phyloP scores from a whole-genome alignment of 2,113 vertebrate species.

The Emydocephalus ijimae region DNA sequence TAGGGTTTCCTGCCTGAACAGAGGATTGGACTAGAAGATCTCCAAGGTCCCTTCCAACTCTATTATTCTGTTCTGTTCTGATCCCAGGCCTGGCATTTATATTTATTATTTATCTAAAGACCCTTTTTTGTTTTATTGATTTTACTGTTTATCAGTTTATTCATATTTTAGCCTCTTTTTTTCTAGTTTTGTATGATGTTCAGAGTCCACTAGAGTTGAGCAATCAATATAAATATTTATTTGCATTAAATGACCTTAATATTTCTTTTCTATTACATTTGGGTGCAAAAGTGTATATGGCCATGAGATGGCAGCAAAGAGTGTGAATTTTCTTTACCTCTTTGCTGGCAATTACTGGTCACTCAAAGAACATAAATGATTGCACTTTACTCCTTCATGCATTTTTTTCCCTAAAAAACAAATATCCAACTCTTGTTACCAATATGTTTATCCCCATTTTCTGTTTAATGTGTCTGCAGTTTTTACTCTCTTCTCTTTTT shows the following conservation, averaged over 20 bases:
- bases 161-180: neutral
- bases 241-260: neutral
- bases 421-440: neutral
- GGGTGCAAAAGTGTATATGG: neutral
- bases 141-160: neutral
- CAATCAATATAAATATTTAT: neutral
- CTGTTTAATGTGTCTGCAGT: slow-evolving; percentile 47
- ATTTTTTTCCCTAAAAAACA: neutral
- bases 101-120: neutral
- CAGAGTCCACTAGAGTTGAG: neutral
- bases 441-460: slow-evolving; percentile 26
- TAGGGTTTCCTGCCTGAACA: too few species aligned
- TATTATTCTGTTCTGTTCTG: too few species aligned
- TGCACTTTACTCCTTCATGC: neutral
- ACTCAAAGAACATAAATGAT: neutral
- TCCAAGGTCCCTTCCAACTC: too few species aligned
- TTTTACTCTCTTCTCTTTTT: slow-evolving; percentile 39
- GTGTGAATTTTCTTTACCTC: neutral
- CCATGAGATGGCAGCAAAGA: neutral
- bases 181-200: neutral
- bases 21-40: too few species aligned
- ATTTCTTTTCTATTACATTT: neutral
- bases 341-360: neutral
- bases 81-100: neutral
- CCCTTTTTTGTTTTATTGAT: neutral